A percentile compares a stretch with the other conserved stretches of the same genome.
phyloP scores from a whole-genome alignment of 2,113 vertebrate genomes.

The Megatriorchis doriae region DNA sequence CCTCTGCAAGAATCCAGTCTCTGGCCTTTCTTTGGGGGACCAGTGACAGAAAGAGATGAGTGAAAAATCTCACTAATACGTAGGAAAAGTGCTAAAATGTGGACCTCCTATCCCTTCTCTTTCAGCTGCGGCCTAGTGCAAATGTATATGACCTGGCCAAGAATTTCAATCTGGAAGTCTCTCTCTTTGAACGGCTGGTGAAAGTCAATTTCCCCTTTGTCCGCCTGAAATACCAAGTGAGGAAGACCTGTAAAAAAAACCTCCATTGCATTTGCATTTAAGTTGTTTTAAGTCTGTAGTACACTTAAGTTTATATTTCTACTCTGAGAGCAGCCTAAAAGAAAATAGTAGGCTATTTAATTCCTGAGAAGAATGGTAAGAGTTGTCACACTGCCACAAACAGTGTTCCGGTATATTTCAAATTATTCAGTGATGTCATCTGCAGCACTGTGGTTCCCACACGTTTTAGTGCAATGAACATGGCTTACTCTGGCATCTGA shows the following conservation, averaged over 20 bases:
- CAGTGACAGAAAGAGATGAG: background rate
- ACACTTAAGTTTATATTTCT: background rate
- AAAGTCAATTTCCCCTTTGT: constrained; percentile 85
- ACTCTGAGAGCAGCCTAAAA: background rate
- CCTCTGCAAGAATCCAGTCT: background rate
- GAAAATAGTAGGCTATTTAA: background rate
- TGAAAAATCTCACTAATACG: background rate
- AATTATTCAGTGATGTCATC: background rate
- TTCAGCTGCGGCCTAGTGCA: constrained; percentile 86
- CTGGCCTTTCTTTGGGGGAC: background rate
- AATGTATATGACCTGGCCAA: constrained; percentile 92
- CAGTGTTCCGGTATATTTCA: background rate
- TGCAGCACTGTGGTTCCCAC: background rate
- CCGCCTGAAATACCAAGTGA: constrained; percentile 90
- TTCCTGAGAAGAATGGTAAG: background rate
- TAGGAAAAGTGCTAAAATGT: background rate
- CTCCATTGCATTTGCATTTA: background rate
- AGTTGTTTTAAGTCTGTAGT: background rate
- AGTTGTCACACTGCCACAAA: background rate
- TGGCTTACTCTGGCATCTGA: background rate
- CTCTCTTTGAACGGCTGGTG: constrained; percentile 94
- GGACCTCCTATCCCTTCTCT: background rate
- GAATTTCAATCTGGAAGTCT: constrained; percentile 91
- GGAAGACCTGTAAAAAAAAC: background rate
- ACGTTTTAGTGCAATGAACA: background rate